Evolutionary conservation across 1,140 invertebrate species (phyloP), one percentile per base, ranked within the genome.

Genomic region (Atta cephalotes): DNA sequence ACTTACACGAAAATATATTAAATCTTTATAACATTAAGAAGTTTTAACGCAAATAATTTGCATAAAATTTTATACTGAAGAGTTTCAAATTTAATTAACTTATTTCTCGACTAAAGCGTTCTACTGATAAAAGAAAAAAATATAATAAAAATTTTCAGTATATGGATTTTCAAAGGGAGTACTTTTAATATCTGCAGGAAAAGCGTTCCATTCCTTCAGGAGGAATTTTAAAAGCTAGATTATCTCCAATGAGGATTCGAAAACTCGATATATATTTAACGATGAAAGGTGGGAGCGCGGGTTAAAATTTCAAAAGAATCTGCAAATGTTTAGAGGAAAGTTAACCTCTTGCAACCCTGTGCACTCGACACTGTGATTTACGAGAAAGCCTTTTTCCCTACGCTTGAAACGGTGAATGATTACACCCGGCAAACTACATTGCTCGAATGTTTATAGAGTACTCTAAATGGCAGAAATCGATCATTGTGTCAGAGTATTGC

Each of bases 351-450:
- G 79, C 79, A 71, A 3, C 21, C 53, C 39, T 81, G 78, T 76
- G 80, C 56, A 62, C 56, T 74, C 80, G 80, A 84, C 70, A 84
- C 80, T 28, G 80, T 84, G 80, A 84, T 84, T 84, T 84, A 84
- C 80, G 80, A 74, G 80, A 63, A 45, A 63, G 68, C 56, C 58
- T 62, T 84, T 84, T 84, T 84, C 70, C 80, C 70, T 62, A 84
- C 80, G 68, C n/a, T 82, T 51, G 66, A 74, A 82, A 82, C 80
- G 56, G 80, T 84, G 80, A 84, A 84, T 84, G 80, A 84, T 84
- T 84, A 84, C 80, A 62, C 39, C 58, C 56, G 45, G 70, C 70
- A 84, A 84, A 84, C 80, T 84, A 74, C 70, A 74, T 84, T 84
- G 70, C 70, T 84, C 80, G 80, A 74, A 84, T 74, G 80, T 74